Percentiles rank a stretch among this genome's conserved stretches.
Conservation (phyloP, 2,888 invertebrate genomes). For the Trissolcus brochymenae region DNA sequence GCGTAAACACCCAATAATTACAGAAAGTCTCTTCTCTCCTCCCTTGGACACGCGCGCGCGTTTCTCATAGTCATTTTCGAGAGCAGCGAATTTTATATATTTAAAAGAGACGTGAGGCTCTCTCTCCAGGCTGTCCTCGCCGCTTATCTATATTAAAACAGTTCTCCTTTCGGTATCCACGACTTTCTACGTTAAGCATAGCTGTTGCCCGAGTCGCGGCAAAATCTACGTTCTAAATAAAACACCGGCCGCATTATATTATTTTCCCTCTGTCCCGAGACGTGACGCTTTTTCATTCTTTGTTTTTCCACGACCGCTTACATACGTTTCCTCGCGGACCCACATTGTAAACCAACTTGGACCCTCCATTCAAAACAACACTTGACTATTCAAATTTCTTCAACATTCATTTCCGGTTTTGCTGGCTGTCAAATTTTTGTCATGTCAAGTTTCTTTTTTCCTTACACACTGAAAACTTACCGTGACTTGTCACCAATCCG, state of each 20-base stretch:
- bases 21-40: conserved; percentile 47
- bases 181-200: conserved; percentile 56
- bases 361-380: not conserved
- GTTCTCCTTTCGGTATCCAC: conserved; percentile 53
- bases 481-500: conserved; percentile 55
- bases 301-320: too few relatives aligned
- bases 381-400: too few relatives aligned
- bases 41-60: conserved; percentile 32
- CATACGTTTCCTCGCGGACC: not conserved
- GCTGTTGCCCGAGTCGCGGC: conserved; percentile 35
- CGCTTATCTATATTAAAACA: conserved; percentile 54
- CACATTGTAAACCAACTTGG: not conserved
- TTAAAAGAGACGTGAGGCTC: conserved; percentile 48
- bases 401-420: too few relatives aligned
- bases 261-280: conserved; percentile 31
- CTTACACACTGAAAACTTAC: conserved; percentile 24
- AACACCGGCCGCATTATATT: conserved; percentile 15
- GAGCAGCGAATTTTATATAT: conserved; percentile 54
- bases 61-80: conserved; percentile 44
- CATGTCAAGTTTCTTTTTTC: not conserved
- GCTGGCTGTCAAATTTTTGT: not conserved
- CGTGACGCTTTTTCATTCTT: conserved; percentile 20
- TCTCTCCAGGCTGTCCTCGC: conserved; percentile 40
- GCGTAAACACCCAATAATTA: conserved; percentile 41
- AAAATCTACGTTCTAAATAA: conserved; percentile 41